These are phyloP conservation scores for Priocnemis perturbator DNA, from an alignment of 2,888 invertebrate species.

Conservation along the genomic window DNA sequence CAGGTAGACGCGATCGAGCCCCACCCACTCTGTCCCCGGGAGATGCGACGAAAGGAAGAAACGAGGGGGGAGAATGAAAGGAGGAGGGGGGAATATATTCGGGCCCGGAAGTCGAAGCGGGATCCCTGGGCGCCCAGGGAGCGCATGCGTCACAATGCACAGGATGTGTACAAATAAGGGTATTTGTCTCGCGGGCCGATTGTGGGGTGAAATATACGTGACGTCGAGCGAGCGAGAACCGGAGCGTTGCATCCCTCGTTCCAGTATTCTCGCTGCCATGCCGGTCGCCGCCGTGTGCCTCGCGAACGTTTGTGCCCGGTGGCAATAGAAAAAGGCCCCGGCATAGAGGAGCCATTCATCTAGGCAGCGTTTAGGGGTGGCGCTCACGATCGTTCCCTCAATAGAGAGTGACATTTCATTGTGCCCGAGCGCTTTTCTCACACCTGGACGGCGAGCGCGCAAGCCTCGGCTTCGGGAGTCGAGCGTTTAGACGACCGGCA, in stretches of 20 bases:
- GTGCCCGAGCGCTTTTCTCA: slow-evolving; percentile 63
- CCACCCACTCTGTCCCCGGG: slow-evolving; percentile 32
- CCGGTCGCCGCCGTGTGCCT: slow-evolving; percentile 4
- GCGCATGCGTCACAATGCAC: slow-evolving; percentile 68
- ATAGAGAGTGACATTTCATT: slow-evolving; percentile 69
- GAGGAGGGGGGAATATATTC: slow-evolving; percentile 17
- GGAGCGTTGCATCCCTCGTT: slow-evolving; percentile 18
- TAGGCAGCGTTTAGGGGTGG: slow-evolving; percentile 62
- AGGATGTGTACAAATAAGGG: slow-evolving; percentile 76
- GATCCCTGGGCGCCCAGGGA: slow-evolving; percentile 48
- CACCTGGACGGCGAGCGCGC: slow-evolving; percentile 61
- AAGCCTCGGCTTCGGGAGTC: no score
- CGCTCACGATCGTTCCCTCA: slow-evolving; percentile 52
- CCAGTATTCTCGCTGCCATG: no score
- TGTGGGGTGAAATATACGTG: slow-evolving; percentile 70
- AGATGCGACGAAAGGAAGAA: slow-evolving; percentile 14
- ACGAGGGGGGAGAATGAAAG: slow-evolving; percentile 13
- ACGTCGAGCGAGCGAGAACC: slow-evolving; percentile 61
- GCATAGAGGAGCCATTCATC: slow-evolving; percentile 62
- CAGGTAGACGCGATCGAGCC: slow-evolving; percentile 40
- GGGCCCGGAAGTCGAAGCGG: slow-evolving; percentile 51
- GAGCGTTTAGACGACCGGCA: no score
- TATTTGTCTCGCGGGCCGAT: slow-evolving; percentile 71
- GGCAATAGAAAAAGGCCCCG: slow-evolving; percentile 26
- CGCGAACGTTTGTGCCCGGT: slow-evolving; percentile 19